Conservation (phyloP, 2,888 invertebrate genomes). For the Zygogramma bicolorata region DNA sequence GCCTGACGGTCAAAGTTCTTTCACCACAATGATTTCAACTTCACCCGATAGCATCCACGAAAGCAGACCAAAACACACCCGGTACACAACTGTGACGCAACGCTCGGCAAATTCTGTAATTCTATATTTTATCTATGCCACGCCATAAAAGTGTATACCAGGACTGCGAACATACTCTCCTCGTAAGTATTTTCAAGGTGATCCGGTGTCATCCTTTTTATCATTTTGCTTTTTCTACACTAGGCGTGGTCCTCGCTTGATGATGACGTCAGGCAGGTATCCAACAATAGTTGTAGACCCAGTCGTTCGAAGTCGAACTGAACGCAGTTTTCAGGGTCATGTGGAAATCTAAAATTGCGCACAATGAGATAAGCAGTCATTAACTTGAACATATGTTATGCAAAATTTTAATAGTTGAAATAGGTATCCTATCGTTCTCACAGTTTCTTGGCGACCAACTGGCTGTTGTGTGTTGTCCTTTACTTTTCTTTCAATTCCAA, state of each 20-base stretch:
- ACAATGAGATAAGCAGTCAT: not conserved
- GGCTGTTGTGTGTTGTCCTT: not conserved
- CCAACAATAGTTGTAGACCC: conserved; percentile 12
- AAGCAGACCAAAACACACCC: not conserved
- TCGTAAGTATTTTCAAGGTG: conserved; percentile 50
- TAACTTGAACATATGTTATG: not conserved
- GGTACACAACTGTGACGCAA: not conserved
- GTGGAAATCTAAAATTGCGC: conserved; percentile 1
- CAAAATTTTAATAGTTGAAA: not conserved
- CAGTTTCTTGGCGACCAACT: no score
- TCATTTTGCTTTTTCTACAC: conserved; percentile 44
- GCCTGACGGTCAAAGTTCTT: no score
- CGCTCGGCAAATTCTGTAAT: conserved; percentile 9
- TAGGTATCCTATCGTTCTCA: not conserved
- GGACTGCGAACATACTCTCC: conserved; percentile 4
- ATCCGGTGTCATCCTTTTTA: conserved; percentile 57
- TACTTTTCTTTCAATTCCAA: no score
- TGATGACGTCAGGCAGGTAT: conserved; percentile 13
- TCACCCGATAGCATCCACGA: no score
- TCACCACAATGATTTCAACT: no score
- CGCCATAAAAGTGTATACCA: conserved; percentile 4
- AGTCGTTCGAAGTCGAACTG: not conserved
- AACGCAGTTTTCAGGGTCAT: conserved; percentile 3
- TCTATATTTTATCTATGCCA: conserved; percentile 6
- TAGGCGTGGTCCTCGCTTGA: conserved; percentile 35